Evolutionary conservation across 2,888 invertebrate genomes (phyloP), one percentile per base, ranked within the genome.

Genomic region (Paralinhomoeus sp.): DNA sequence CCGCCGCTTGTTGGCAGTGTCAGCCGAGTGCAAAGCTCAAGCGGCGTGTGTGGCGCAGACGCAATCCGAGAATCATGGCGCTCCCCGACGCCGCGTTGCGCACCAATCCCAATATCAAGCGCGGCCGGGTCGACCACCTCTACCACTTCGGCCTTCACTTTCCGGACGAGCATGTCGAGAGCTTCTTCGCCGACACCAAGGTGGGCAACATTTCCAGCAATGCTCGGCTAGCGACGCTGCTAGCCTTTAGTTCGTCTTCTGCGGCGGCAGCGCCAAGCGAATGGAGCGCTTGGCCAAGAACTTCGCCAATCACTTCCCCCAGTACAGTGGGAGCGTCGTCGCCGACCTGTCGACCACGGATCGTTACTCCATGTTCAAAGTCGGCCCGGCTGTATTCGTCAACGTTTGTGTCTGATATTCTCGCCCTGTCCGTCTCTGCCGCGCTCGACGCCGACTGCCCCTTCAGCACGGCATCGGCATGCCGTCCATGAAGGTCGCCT

Each of bases 381-480:
- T 65, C 3, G 66, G 66, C 3, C 64, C 64, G 1, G 62, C 66
- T 5, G 52, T 66, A 22, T 64, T 64, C 53, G 64, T 63, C 44
- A 67, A 64, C 52, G 65, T 66, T 50, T n/a, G n/a, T n/a, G n/a
- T n/a, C n/a, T n/a, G n/a, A n/a, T n/a, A n/a, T n/a, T n/a, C n/a
- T n/a, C n/a, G n/a, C n/a, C n/a, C n/a, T n/a, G n/a, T n/a, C n/a
- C 35, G 3, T 17, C n/a, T 18, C 35, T 7, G 17, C 5, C 35
- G 5, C 9, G 9, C 5, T 9, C 12, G 12, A 27, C 12, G 27
- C 7, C 5, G 12, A 27, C 27, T 27, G 12, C 27, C 7, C 23
- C 9, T 69, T 1, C 68, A 85, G 83, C 97, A 97, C 62, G 97
- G 93, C 46, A 97, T 97, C 82, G 97, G 97, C 5, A 79, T 83